Conservation (phyloP, 2,888 invertebrate species). For the Heteropelma amictum region DNA sequence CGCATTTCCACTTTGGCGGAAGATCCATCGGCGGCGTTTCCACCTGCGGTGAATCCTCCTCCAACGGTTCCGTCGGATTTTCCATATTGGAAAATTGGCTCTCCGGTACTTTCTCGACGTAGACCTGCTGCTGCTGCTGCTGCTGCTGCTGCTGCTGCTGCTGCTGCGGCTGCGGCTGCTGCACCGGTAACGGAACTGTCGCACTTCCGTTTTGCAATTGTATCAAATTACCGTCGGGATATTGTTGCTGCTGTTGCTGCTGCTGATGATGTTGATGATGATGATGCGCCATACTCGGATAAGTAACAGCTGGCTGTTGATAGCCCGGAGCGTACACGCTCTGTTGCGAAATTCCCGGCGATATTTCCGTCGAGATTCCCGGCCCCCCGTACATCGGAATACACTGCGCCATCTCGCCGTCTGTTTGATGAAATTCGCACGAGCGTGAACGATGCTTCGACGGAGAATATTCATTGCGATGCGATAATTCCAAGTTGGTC, state of each 20-base stretch:
- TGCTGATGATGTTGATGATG: slow-evolving; percentile 59
- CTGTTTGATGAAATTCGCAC: slow-evolving; percentile 1
- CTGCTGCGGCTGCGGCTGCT: no score
- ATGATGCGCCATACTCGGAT: slow-evolving; percentile 55
- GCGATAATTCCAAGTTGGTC: no score
- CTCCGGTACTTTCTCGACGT: slow-evolving; percentile 57
- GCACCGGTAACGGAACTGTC: slow-evolving; percentile 59
- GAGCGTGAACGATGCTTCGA: no score
- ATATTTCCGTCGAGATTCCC: slow-evolving; percentile 47
- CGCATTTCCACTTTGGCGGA: slow-evolving; percentile 93
- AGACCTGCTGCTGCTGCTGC: no score
- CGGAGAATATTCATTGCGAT: no score
- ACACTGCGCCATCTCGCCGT: slow-evolving; percentile 68
- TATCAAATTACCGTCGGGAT: slow-evolving; percentile 61
- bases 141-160: no score
- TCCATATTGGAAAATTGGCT: slow-evolving; percentile 59
- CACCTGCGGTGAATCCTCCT: slow-evolving; percentile 60
- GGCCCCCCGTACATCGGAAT: slow-evolving; percentile 66
- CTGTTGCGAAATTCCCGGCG: slow-evolving; percentile 49
- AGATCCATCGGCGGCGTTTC: slow-evolving; percentile 80
- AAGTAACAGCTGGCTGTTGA: slow-evolving; percentile 31
- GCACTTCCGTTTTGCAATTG: slow-evolving; percentile 66
- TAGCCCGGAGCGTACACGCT: slow-evolving; percentile 28
- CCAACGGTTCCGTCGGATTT: slow-evolving; percentile 45
- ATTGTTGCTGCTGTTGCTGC: slow-evolving; percentile 53